These are phyloP conservation scores for Tympanuchus pallidicinctus DNA, from an alignment of 2,113 vertebrate species.

Conservation along the genomic window DNA sequence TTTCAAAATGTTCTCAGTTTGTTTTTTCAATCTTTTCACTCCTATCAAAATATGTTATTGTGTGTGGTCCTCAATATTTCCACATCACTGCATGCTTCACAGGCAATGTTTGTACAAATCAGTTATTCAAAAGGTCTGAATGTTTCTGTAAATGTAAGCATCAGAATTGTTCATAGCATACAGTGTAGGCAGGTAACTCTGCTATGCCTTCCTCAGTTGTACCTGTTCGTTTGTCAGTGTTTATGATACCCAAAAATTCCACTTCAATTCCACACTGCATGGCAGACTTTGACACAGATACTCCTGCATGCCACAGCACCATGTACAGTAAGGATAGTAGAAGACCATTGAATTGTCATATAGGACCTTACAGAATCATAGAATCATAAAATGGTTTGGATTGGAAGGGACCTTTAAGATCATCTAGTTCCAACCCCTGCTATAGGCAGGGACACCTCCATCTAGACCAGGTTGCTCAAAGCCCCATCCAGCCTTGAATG, in stretches of 20 bases:
- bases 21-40: not conserved
- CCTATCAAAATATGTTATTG: not conserved
- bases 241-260: not conserved
- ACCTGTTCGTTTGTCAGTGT: not conserved
- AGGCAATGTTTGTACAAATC: not conserved
- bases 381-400: too few species aligned
- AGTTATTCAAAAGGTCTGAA: not conserved
- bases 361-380: not conserved
- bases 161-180: not conserved
- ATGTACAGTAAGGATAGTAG: not conserved
- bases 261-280: not conserved
- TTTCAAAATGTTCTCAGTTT: not conserved
- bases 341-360: not conserved
- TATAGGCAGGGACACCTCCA: too few species aligned
- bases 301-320: rapidly evolving
- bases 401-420: too few species aligned
- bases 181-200: not conserved
- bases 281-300: not conserved
- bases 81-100: not conserved
- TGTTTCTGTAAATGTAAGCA: not conserved
- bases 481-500: too few species aligned
- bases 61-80: not conserved
- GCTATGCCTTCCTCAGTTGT: not conserved
- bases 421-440: too few species aligned
- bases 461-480: too few species aligned